A percentile compares a stretch with the other conserved stretches of the same genome.
These are phyloP conservation scores for Actenoides lindsayi DNA, from an alignment of 2,113 vertebrate genomes.

Conservation along the genomic window DNA sequence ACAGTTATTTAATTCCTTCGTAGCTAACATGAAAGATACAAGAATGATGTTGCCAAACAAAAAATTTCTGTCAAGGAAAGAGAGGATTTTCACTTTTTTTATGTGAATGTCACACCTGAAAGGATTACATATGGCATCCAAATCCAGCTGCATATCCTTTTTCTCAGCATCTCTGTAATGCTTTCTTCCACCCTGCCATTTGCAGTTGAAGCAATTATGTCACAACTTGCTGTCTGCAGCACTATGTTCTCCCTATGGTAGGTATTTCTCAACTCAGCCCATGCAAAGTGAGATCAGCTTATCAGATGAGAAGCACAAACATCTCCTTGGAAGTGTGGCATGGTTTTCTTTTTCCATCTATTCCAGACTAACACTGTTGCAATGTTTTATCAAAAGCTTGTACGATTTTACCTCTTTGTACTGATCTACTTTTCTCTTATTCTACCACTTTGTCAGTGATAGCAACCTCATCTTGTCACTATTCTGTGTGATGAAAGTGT, in stretches of 20 bases:
- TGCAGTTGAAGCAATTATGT: not conserved
- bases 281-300: not conserved
- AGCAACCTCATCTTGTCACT: not conserved
- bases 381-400: not conserved
- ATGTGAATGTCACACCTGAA: not conserved
- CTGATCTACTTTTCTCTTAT: not conserved
- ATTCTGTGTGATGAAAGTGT: not conserved
- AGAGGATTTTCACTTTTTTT: conserved; percentile 18
- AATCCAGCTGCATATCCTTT: not conserved
- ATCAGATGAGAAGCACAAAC: not conserved
- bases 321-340: not conserved
- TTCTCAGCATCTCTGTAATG: not conserved
- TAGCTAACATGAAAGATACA: not conserved
- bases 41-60: not conserved
- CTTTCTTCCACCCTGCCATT: not conserved
- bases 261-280: not conserved
- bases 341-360: not conserved
- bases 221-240: not conserved
- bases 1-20: conserved; percentile 3
- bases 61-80: not conserved
- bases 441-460: not conserved
- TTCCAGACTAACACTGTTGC: not conserved
- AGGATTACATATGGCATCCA: not conserved
- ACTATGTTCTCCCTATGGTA: not conserved
- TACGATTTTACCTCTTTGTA: not conserved